Base-by-base conservation (phyloP, 2,888 invertebrate genomes). In the Criorhina ranunculi region DNA sequence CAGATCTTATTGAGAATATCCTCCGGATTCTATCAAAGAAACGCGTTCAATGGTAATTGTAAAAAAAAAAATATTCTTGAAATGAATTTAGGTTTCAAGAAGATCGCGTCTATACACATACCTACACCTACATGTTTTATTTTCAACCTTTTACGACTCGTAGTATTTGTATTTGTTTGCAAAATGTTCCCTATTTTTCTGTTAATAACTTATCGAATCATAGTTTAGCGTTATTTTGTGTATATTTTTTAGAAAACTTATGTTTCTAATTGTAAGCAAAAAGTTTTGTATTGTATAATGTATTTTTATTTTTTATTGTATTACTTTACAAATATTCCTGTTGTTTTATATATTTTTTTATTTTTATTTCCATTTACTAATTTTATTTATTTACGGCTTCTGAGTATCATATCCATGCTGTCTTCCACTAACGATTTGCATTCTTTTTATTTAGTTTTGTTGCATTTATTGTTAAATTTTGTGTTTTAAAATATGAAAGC, bases 1-100 rank as follows among this genome's bases (percentile, higher is more conserved):
- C 95, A 6, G 98, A 98, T 64, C 96, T 98, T 11, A 94, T 98
- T n/a, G 94, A 96, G 80, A 95, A 94, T 86, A 95, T 98, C 87
- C 94, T 97, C 88, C 94, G 95, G 90, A 95, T 96, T 89, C 95
- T 98, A 87, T 90, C 93, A 72, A 90, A 92, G 87, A 92, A 93
- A 60, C 93, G 93, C 82, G 92, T 92, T 70, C 90, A 91, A 88
- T 92, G 92, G 92, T 92, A 92, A 92, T 89, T 88, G 42, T 12
- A 33, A 60, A 15, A 69, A 57, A 60, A 55, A 24, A 24, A 24
- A 24, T 3, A 12, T 0, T 17, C 0, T 59, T 66, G 40, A 59
- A 72, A 42, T 55, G 60, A 33, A 64, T 31, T 37, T 9, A 19
- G 31, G 40, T 64, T 49, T 72, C 46, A 85, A 87, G 55, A 40